phyloP scores from a whole-genome alignment of 1,140 invertebrate genomes.

The Agrilus planipennis region DNA sequence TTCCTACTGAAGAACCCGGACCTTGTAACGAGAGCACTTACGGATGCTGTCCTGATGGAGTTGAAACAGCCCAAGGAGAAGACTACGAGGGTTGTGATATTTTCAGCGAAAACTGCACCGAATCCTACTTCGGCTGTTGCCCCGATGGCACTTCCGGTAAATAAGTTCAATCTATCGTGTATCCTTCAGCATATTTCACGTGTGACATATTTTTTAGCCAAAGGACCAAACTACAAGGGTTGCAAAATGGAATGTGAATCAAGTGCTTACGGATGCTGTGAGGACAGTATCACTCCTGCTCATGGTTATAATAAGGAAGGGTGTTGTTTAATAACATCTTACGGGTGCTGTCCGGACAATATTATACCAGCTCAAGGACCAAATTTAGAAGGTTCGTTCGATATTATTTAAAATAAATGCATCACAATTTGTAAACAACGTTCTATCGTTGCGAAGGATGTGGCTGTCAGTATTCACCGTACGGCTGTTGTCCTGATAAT shows the following conservation, averaged over 20 bases:
- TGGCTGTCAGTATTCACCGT: constrained; percentile 62
- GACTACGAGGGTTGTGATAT: constrained; percentile 41
- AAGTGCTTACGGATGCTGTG: constrained; percentile 78
- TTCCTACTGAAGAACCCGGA: constrained; percentile 28
- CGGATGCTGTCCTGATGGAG: constrained; percentile 80
- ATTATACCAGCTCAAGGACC: constrained; percentile 70
- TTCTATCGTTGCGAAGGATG: constrained; percentile 44
- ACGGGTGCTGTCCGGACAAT: constrained; percentile 86
- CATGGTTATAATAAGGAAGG: constrained; percentile 73
- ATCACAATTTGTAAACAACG: constrained; percentile 2
- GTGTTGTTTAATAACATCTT: constrained; percentile 60
- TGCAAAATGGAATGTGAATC: constrained; percentile 59
- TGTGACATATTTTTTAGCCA: constrained; percentile 36
- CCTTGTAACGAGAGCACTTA: constrained; percentile 51
- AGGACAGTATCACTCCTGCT: constrained; percentile 70
- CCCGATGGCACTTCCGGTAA: constrained; percentile 59
- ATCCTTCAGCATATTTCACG: not conserved
- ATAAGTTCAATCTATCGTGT: constrained; percentile 10
- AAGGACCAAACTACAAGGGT: constrained; percentile 56
- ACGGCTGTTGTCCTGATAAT: constrained; percentile 81
- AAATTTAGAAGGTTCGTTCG: constrained; percentile 45
- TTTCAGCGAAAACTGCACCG: constrained; percentile 41
- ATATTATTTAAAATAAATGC: constrained; percentile 14
- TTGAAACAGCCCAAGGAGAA: constrained; percentile 62
- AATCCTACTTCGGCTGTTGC: constrained; percentile 62